Percentiles rank a stretch among this genome's conserved stretches.
These are phyloP conservation scores for Stegophylla sp. DNA, from an alignment of 2,888 invertebrate genomes.

Conservation along the genomic window DNA sequence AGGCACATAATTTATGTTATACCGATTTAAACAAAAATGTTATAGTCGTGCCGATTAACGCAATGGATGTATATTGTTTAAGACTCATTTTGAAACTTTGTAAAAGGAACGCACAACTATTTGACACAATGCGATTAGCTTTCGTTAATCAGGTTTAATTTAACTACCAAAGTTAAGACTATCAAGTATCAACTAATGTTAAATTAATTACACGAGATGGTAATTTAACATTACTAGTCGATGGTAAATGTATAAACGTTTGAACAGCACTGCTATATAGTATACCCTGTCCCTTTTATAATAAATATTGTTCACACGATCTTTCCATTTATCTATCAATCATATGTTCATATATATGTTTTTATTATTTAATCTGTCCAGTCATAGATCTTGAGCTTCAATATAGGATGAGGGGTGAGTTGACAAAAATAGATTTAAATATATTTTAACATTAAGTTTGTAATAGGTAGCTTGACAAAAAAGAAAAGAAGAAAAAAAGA, in stretches of 20 bases:
- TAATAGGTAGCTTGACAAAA: too few species aligned
- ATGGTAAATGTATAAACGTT: conserved; percentile 27
- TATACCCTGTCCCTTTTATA: neutral
- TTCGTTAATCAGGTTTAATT: conserved; percentile 51
- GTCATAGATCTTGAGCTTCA: too few species aligned
- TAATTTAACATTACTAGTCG: conserved; percentile 41
- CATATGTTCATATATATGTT: too few species aligned
- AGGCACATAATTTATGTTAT: too few species aligned
- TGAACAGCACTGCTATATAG: neutral
- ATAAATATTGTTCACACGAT: neutral
- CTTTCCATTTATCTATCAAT: neutral
- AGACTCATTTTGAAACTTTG: conserved; percentile 1
- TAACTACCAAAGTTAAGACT: conserved; percentile 34
- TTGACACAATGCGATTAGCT: conserved; percentile 9
- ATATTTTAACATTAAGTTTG: too few species aligned
- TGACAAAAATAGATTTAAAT: too few species aligned
- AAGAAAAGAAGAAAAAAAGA: too few species aligned
- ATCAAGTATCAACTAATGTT: conserved; percentile 30
- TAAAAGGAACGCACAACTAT: neutral
- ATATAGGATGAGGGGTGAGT: too few species aligned
- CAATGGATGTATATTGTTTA: neutral
- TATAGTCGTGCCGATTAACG: too few species aligned
- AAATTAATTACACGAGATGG: conserved; percentile 42
- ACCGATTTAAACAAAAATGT: too few species aligned
- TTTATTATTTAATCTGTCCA: too few species aligned